Evolutionary conservation across 2,888 invertebrate species (phyloP).

Genomic region (Agonopterix subpropinquella): DNA sequence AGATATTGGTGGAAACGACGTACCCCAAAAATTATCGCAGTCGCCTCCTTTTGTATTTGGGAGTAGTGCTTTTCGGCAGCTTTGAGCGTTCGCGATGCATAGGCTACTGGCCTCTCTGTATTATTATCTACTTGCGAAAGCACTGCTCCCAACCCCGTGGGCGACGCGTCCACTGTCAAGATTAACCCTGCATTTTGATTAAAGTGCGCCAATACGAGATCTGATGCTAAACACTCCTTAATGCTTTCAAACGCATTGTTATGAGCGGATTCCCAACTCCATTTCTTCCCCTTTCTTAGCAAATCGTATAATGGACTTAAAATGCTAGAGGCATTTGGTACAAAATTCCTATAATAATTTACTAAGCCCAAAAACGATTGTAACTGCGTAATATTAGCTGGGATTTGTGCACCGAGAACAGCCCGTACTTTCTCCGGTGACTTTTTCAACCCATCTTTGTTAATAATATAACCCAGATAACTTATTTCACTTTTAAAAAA

Average conservation of each 20-base stretch:
- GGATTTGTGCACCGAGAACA: background rate
- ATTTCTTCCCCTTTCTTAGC: background rate
- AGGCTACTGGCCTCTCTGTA: slow-evolving; percentile 3
- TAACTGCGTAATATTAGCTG: background rate
- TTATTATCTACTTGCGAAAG: slow-evolving; percentile 12
- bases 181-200: slow-evolving; percentile 10
- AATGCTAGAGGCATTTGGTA: background rate
- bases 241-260: background rate
- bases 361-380: slow-evolving; percentile 1
- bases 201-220: slow-evolving; percentile 13
- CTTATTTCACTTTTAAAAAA: background rate
- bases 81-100: slow-evolving; percentile 8
- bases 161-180: slow-evolving; percentile 17
- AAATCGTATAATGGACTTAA: background rate
- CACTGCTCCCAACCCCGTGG: slow-evolving; percentile 15
- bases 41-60: slow-evolving; percentile 11
- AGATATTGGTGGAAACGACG: background rate
- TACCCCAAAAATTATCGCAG: slow-evolving; percentile 6
- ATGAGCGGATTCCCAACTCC: background rate
- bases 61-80: slow-evolving; percentile 4
- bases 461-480: background rate
- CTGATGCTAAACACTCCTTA: slow-evolving; percentile 6
- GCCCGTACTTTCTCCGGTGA: background rate
- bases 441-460: background rate
- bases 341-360: slow-evolving; percentile 1